phyloP scores from a whole-genome alignment of 2,797 vertebrate species.

The Micrastur ruficollis region DNA sequence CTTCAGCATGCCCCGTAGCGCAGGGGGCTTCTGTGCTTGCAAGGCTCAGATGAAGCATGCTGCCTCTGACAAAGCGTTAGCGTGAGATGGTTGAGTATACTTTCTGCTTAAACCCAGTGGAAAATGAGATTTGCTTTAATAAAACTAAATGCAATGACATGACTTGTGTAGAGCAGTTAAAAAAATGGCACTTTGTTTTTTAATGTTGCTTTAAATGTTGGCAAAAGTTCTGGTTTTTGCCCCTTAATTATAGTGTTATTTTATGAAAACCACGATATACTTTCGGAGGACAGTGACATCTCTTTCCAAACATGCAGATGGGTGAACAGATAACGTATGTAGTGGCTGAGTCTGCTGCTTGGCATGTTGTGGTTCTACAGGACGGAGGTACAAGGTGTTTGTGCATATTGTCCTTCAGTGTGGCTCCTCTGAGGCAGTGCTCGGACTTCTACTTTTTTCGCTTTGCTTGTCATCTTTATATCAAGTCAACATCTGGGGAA shows the following conservation, averaged over 20 bases:
- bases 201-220: not conserved
- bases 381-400: not conserved
- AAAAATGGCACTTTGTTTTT: not conserved
- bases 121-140: not conserved
- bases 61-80: not conserved
- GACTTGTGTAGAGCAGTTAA: not conserved
- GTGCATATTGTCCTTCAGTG: not conserved
- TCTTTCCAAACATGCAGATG: not conserved
- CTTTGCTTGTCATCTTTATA: not conserved
- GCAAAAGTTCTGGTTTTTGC: not conserved
- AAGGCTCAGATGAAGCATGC: accelerated
- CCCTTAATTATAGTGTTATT: not conserved
- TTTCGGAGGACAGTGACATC: not conserved
- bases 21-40: not conserved
- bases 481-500: not conserved
- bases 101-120: not conserved
- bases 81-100: not conserved
- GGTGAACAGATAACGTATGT: not conserved
- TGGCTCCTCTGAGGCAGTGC: not conserved
- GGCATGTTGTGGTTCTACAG: not conserved
- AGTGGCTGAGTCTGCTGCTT: not conserved
- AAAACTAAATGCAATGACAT: not conserved
- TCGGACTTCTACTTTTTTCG: not conserved
- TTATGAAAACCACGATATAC: not conserved
- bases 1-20: not conserved